A percentile compares a stretch with the other conserved stretches of the same genome.
phyloP scores from a whole-genome alignment of 2,113 vertebrate genomes.

The Coracopsis vasa region DNA sequence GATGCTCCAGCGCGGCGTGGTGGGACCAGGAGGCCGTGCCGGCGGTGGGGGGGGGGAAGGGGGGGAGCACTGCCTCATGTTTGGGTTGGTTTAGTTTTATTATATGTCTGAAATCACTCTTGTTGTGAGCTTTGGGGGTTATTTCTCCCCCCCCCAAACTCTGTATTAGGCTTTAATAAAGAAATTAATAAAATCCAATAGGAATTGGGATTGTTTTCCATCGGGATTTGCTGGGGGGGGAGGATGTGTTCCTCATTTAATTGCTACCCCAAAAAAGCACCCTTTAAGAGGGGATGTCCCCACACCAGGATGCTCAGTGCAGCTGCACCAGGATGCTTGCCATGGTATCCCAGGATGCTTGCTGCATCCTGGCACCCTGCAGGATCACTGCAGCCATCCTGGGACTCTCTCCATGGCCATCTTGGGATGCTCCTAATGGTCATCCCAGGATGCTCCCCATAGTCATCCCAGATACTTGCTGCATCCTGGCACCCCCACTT shows the following conservation, averaged over 20 bases:
- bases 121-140: neutral
- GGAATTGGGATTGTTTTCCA: neutral
- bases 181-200: neutral
- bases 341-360: rapidly evolving
- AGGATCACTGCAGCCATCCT: rapidly evolving
- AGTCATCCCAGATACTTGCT: neutral
- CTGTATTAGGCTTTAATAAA: slow-evolving; percentile 54
- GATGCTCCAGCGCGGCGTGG: too few species aligned
- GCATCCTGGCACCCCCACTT: neutral
- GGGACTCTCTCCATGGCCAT: neutral
- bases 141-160: neutral
- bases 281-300: neutral
- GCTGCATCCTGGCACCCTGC: rapidly evolving
- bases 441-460: neutral
- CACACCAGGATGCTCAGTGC: rapidly evolving
- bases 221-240: neutral
- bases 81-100: neutral
- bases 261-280: rapidly evolving
- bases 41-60: rapidly evolving
- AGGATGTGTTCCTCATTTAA: neutral
- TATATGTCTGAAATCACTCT: neutral
- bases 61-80: neutral
- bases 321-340: neutral
- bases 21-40: too few species aligned
- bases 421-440: rapidly evolving